These are phyloP conservation scores for Sebastes schlegelii DNA, from an alignment of 2,113 vertebrate species.

Conservation along the genomic window DNA sequence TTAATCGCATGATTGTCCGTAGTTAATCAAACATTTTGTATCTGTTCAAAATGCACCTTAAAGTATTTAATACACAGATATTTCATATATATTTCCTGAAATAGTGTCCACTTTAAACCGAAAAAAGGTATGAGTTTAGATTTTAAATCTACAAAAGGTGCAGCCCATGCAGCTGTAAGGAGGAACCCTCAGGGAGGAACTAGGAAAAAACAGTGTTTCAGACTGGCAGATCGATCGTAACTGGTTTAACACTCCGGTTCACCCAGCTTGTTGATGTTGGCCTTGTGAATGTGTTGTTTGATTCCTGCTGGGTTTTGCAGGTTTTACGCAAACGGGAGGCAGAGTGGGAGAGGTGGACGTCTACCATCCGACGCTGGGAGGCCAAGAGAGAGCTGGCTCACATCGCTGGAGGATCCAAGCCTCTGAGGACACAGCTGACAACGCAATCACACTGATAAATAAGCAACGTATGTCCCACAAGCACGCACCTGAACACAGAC, in stretches of 20 bases:
- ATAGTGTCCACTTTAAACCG: not conserved
- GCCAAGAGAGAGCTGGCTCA: conserved; percentile 62
- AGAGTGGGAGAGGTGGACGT: conserved; percentile 47
- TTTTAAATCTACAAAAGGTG: not conserved
- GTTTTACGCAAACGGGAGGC: conserved; percentile 39
- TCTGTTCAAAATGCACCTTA: too few relatives aligned
- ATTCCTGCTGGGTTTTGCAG: conserved; percentile 22
- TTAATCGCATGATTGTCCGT: too few relatives aligned
- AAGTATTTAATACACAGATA: too few relatives aligned
- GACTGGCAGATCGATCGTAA: not conserved
- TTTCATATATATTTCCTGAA: not conserved
- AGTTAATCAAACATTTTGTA: too few relatives aligned
- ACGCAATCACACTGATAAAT: conserved; percentile 35
- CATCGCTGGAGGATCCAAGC: conserved; percentile 50
- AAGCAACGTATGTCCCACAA: not conserved
- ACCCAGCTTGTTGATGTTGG: conserved; percentile 19
- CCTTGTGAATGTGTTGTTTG: conserved; percentile 10
- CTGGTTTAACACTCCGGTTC: conserved; percentile 17
- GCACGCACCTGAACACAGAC: conserved; percentile 26
- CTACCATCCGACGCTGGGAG: conserved; percentile 65
- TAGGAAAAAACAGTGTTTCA: not conserved
- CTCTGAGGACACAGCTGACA: conserved; percentile 66
- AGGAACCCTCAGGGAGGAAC: not conserved
- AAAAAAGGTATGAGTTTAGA: not conserved
- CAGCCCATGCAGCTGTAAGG: not conserved